Evolutionary conservation across 1,140 invertebrate genomes (phyloP).

Genomic region (Rhagoletis zephyria): DNA sequence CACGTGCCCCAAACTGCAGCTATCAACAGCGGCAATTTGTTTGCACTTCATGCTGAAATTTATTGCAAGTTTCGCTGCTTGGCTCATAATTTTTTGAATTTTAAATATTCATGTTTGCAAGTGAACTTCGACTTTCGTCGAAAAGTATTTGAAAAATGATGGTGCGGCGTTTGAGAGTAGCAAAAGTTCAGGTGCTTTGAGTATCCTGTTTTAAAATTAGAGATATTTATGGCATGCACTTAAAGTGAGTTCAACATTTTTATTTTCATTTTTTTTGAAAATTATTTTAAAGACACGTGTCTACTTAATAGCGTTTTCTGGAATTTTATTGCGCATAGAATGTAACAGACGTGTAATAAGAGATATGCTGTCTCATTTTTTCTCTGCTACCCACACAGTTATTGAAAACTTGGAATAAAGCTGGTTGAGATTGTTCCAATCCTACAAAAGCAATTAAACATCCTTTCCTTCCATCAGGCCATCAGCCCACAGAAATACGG

Average conservation of each 20-base stretch:
- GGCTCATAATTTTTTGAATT: conserved; percentile 18
- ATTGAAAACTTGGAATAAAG: too few species aligned
- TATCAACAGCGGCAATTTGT: conserved; percentile 46
- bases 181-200: not conserved
- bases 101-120: conserved; percentile 35
- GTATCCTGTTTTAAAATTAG: not conserved
- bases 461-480: too few species aligned
- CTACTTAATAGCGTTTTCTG: not conserved
- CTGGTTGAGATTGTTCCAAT: too few species aligned
- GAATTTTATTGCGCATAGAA: not conserved
- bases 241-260: not conserved
- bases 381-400: too few species aligned
- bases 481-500: too few species aligned
- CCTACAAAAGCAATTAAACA: too few species aligned
- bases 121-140: not conserved
- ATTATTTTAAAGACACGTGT: not conserved
- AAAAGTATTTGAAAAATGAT: not conserved
- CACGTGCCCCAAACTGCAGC: conserved; percentile 48
- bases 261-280: too few species aligned
- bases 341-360: not conserved
- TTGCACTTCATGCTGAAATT: not conserved
- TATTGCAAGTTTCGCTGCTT: not conserved
- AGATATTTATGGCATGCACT: not conserved
- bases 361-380: not conserved
- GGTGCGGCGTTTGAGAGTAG: too few species aligned